Percentiles rank a stretch among this genome's conserved stretches.
These are phyloP conservation scores for Antechinus flavipes DNA, from an alignment of 2,113 vertebrate genomes.

Conservation along the genomic window DNA sequence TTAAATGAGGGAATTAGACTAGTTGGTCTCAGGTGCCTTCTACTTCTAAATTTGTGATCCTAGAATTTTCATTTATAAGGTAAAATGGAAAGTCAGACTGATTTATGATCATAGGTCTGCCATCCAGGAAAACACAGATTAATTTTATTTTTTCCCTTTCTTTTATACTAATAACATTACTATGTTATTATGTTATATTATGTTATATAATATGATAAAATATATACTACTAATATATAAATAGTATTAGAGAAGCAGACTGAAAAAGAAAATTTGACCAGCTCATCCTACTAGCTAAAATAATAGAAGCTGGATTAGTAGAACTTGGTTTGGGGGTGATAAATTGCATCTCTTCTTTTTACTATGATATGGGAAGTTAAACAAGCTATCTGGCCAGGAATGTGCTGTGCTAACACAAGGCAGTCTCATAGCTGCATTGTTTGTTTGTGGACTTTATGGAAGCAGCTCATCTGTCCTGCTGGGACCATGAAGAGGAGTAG, in stretches of 20 bases:
- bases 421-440: slow-evolving; percentile 15
- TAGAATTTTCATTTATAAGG: not conserved
- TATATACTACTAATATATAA: too few species aligned
- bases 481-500: not conserved
- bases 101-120: not conserved
- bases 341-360: not conserved
- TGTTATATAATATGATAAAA: too few species aligned
- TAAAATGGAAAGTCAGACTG: not conserved
- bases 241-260: too few species aligned
- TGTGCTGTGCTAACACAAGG: not conserved
- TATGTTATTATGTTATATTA: too few species aligned
- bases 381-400: not conserved
- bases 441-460: slow-evolving; percentile 50
- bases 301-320: not conserved
- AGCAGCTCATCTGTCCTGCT: slow-evolving; percentile 24
- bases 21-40: not conserved
- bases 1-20: not conserved
- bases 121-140: not conserved
- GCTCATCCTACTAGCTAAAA: not conserved
- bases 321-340: not conserved
- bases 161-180: not conserved
- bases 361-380: not conserved
- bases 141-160: not conserved
- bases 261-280: not conserved
- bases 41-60: not conserved